Evolutionary conservation across 2,113 vertebrate genomes (phyloP), one percentile per base, ranked within the genome.

Genomic region (Turnix velox): DNA sequence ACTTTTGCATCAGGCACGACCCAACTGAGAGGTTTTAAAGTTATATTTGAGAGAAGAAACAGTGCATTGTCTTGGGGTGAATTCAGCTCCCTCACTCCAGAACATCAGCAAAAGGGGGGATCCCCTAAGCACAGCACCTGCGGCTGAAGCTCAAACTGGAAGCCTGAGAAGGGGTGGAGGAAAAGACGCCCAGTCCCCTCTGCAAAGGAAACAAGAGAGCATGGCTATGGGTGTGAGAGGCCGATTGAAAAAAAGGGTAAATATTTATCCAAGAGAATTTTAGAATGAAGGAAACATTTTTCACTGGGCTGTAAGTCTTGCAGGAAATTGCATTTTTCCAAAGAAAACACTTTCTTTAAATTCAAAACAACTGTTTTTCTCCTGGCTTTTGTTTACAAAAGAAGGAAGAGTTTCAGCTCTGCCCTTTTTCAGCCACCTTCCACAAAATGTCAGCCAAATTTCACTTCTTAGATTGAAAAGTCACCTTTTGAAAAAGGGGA

Each of bases 291-390:
- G 68, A 80, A 88, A 52, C 11, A 23, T 59, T 90, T 88, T 92
- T 87, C 69, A 81, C 86, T 67, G 25, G 22, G 24, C 79, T 1
- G 0, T 58, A 89, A 93, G 65, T 77, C 65, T 55, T 92, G 85
- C 90, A 86, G 88, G 85, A 88, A 88, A 93, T 96, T 67, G 77
- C 15, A 0, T 90, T 95, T 93, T 94, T 73, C 48, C 42, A 93
- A 87, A 72, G 31, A 87, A 93, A 96, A 75, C 18, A 49, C 81
- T 84, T 93, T 88, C 57, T 87, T 84, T 59, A 68, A 89, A 92
- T 79, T 91, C 83, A 81, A 94, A 96, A 84, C 55, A 79, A 92
- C 40, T 83, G 68, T 77, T 94, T 94, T 90, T 88, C 55, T 77
- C 73, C 43, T 4, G 4, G 51, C 18, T 90, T 94, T 92, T 80